phyloP scores from a whole-genome alignment of 2,113 vertebrate species.

The Phasianus colchicus region DNA sequence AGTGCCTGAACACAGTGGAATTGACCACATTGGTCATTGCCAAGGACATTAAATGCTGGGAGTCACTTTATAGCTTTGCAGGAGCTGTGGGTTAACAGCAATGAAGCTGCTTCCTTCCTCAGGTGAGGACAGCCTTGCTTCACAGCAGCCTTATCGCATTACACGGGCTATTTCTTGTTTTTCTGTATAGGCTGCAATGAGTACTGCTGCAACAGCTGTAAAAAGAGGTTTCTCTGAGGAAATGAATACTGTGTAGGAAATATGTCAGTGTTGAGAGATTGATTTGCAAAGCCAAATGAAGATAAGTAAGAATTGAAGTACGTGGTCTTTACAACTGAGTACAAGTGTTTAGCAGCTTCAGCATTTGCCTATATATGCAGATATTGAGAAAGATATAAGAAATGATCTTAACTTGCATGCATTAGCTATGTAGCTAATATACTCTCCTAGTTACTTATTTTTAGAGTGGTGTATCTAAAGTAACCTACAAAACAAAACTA shows the following conservation, averaged over 20 bases:
- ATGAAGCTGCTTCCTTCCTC: neutral
- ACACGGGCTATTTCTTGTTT: neutral
- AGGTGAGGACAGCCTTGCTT: rapidly evolving
- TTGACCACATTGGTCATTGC: neutral
- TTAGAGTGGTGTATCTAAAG: neutral
- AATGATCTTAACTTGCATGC: neutral
- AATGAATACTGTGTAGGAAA: neutral
- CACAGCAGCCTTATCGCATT: rapidly evolving
- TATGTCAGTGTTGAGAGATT: neutral
- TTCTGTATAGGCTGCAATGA: neutral
- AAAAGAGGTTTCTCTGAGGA: neutral
- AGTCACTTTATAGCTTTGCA: neutral
- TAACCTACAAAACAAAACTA: neutral
- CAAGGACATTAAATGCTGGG: neutral
- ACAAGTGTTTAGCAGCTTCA: neutral
- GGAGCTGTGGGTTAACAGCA: neutral
- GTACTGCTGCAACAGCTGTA: neutral
- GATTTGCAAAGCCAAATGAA: neutral
- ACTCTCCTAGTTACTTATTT: neutral
- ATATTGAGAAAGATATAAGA: neutral
- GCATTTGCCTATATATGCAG: neutral
- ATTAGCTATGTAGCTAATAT: neutral
- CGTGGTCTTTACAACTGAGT: neutral
- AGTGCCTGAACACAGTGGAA: neutral
- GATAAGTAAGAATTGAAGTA: neutral